Evolutionary conservation across 2,797 vertebrate genomes (phyloP), one percentile per base, ranked within the genome.

Genomic region (Spondyliosoma cantharus): DNA sequence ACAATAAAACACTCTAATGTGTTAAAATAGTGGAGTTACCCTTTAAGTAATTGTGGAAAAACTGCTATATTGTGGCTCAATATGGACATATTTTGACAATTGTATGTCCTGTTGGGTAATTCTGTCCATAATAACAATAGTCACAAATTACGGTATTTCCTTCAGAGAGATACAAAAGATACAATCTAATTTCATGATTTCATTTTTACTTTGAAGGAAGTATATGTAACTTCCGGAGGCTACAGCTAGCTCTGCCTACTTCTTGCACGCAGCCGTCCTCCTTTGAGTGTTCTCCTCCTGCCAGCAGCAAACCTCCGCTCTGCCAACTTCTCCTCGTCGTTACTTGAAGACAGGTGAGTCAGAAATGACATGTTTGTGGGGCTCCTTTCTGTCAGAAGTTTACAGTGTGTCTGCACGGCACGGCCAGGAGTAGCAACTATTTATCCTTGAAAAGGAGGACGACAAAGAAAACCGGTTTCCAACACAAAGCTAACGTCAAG

Each of bases 201-300:
- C 32, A 37, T 9, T 17, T 84, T 92, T 92, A 89, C 29, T 92
- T 78, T 89, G 90, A 88, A 90, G 52, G 19, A 8, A 0, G 0
- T 3, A 0, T 0, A n/a, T 48, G 75, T 42, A 25, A 66, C 72
- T 89, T 92, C 90, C 91, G 87, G 87, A 32, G 43, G 13, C 6
- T 17, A 1, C 43, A 1, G 5, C 19, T 19, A 5, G 29, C 17
- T 19, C 63, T 24, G 77, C 74, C 82, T 67, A 49, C 64, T 80
- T 68, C 57, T 83, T 29, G 3, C 22, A 3, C 69, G 3, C 59
- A 58, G 22, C 45, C 43, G 22, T 43, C 50, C 65, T 24, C 48
- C 19, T 20, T 7, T 50, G 7, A 57, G 9, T 50, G 7, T 43
- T 61, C 7, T 48, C 60, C 53, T 71, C 24, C 61, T 80, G 52